These are phyloP conservation scores for Ridgeia piscesae DNA, from an alignment of 1,140 invertebrate species.

Conservation along the genomic window DNA sequence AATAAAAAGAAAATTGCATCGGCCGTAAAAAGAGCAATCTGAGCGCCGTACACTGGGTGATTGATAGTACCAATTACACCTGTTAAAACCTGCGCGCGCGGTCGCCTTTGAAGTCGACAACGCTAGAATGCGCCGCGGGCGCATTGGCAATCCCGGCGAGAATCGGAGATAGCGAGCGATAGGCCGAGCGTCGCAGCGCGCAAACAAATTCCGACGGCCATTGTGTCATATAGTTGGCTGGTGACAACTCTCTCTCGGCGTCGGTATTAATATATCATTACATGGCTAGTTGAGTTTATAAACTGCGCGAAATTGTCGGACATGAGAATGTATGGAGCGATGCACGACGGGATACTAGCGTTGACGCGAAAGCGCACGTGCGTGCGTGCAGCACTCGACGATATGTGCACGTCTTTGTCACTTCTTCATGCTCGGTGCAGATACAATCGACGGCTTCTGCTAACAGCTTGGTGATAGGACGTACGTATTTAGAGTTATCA, in stretches of 20 bases:
- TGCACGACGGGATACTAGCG: neutral
- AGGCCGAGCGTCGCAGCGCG: neutral
- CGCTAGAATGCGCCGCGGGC: neutral
- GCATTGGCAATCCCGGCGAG: neutral
- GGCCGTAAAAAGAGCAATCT: neutral
- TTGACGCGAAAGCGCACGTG: neutral
- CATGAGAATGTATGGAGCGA: neutral
- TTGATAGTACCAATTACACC: conserved; percentile 5
- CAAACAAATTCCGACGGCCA: neutral
- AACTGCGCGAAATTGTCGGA: neutral
- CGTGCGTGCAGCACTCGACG: neutral
- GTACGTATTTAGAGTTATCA: neutral
- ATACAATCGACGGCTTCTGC: neutral
- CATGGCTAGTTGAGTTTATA: neutral
- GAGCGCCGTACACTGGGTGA: neutral
- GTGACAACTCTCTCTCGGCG: neutral
- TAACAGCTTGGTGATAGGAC: neutral
- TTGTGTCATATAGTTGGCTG: neutral
- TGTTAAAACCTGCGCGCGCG: neutral
- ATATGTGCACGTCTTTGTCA: neutral
- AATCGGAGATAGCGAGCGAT: neutral
- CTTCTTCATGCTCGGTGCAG: neutral
- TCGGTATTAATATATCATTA: conserved; percentile 9
- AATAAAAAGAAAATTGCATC: conserved; percentile 1
- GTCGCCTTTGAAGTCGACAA: neutral